phyloP scores from a whole-genome alignment of 2,888 invertebrate species.

The Polydrusus pterygomalis region DNA sequence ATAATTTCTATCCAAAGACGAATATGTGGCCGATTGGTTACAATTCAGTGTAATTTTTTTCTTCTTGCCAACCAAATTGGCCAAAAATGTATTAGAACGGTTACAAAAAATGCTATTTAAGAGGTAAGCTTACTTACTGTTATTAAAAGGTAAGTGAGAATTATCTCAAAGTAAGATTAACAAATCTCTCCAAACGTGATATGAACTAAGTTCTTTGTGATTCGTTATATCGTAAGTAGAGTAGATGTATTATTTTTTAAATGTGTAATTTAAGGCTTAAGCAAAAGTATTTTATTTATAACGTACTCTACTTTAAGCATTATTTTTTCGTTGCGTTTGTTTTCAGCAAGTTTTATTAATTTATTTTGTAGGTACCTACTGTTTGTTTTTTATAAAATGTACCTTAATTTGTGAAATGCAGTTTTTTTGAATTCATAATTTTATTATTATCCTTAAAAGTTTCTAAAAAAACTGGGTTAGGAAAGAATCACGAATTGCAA shows the following conservation, averaged over 20 bases:
- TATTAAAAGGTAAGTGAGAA: constrained; percentile 10
- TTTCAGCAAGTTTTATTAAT: not conserved
- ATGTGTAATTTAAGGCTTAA: constrained; percentile 20
- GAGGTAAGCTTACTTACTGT: constrained; percentile 17
- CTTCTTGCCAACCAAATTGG: no score
- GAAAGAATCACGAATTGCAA: no score
- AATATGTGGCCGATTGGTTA: no score
- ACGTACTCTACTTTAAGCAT: not conserved
- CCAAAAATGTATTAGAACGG: not conserved
- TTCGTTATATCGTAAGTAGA: constrained; percentile 64
- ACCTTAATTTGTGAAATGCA: no score
- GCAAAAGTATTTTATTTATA: constrained; percentile 3
- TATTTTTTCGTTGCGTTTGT: not conserved
- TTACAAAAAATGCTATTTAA: constrained; percentile 25
- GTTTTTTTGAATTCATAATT: no score
- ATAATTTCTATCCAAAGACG: no score
- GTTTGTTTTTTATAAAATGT: not conserved
- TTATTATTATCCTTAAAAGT: no score
- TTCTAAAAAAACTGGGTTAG: no score
- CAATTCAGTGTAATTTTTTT: no score
- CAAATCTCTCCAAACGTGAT: constrained; percentile 65
- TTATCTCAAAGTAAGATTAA: constrained; percentile 36
- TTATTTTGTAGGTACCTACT: not conserved
- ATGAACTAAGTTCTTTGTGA: constrained; percentile 68
- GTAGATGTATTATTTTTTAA: constrained; percentile 45